phyloP scores from a whole-genome alignment of 1,140 invertebrate genomes.

The Dinothrombium tinctorium region DNA sequence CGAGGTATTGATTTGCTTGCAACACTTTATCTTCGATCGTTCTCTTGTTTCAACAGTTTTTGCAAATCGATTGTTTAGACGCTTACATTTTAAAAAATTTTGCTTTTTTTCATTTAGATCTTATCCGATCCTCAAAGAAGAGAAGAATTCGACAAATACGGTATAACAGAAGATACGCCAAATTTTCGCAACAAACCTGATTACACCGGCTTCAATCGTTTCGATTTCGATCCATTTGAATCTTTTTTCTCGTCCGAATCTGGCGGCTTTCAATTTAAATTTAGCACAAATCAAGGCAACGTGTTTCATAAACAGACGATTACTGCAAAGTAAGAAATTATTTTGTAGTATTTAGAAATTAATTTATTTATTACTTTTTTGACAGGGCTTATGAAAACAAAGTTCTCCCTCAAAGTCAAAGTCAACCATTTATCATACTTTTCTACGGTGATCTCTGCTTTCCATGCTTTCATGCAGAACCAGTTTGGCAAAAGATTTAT shows the following conservation, averaged over 20 bases:
- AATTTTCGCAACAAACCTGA: slow-evolving; percentile 27
- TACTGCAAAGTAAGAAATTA: slow-evolving; percentile 24
- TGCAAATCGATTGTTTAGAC: background rate
- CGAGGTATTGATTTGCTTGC: slow-evolving; percentile 30
- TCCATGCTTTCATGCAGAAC: slow-evolving; percentile 56
- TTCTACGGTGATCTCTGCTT: slow-evolving; percentile 86
- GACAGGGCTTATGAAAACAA: slow-evolving; percentile 60
- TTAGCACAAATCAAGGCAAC: slow-evolving; percentile 50
- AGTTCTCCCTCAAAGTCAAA: slow-evolving; percentile 51
- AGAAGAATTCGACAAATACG: slow-evolving; percentile 59
- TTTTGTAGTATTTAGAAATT: background rate
- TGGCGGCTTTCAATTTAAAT: slow-evolving; percentile 38
- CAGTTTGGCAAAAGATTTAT: slow-evolving; percentile 41
- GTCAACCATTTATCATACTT: slow-evolving; percentile 52
- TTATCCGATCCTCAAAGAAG: slow-evolving; percentile 54
- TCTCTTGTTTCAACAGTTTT: background rate
- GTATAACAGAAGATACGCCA: slow-evolving; percentile 54
- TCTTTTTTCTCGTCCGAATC: slow-evolving; percentile 17
- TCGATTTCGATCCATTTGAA: slow-evolving; percentile 22
- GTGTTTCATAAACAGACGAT: slow-evolving; percentile 54
- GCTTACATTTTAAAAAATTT: slow-evolving; percentile 4
- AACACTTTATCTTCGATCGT: background rate
- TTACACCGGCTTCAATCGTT: slow-evolving; percentile 38
- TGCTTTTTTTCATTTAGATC: slow-evolving; percentile 8
- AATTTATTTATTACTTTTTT: slow-evolving; percentile 11